Percentiles rank a stretch among this genome's conserved stretches.
Conservation (phyloP, 2,888 invertebrate species). For the Rhagonycha fulva region DNA sequence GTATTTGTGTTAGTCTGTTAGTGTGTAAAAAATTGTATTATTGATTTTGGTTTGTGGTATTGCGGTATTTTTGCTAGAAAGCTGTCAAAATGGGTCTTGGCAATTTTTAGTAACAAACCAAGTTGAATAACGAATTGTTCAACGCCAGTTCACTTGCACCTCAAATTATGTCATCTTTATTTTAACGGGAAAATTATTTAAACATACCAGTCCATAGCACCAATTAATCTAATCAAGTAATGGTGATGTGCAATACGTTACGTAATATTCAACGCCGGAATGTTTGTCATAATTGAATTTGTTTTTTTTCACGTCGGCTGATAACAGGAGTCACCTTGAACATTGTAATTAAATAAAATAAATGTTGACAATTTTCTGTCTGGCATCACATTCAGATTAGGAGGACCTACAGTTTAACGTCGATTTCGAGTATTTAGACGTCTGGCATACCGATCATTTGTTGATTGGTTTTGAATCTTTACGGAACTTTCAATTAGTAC, state of each 20-base stretch:
- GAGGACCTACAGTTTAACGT: too few species aligned
- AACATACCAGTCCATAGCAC: not conserved
- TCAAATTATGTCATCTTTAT: conserved; percentile 29
- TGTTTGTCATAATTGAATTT: not conserved
- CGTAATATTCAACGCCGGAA: not conserved
- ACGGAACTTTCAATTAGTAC: too few species aligned
- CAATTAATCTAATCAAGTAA: not conserved
- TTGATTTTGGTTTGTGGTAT: not conserved
- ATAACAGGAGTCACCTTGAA: not conserved
- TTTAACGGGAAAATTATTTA: not conserved
- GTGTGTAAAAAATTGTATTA: not conserved
- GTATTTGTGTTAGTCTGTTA: not conserved
- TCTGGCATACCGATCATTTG: too few species aligned
- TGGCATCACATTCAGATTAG: not conserved
- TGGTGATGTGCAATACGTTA: not conserved
- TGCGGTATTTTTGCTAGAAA: conserved; percentile 6
- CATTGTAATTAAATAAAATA: not conserved
- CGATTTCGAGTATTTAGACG: too few species aligned
- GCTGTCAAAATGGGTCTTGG: not conserved
- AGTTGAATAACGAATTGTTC: conserved; percentile 3
- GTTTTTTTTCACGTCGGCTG: not conserved
- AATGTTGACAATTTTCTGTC: not conserved
- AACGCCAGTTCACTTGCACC: conserved; percentile 22
- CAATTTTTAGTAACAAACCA: not conserved
- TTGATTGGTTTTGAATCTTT: too few species aligned